Percentiles rank a stretch among this genome's conserved stretches.
phyloP scores from a whole-genome alignment of 2,113 vertebrate genomes.

The Mirounga angustirostris region DNA sequence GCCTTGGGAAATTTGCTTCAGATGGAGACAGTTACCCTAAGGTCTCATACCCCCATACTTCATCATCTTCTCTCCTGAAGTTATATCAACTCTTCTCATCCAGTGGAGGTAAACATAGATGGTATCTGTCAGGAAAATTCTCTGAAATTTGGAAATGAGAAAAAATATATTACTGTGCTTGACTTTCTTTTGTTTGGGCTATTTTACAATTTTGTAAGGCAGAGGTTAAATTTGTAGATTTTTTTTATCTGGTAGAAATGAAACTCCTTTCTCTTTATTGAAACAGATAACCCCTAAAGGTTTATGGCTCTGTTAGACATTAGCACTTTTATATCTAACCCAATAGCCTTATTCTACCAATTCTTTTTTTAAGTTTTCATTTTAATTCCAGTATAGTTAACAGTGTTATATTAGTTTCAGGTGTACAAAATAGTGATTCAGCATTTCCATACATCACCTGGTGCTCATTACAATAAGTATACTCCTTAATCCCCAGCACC shows the following conservation, averaged over 20 bases:
- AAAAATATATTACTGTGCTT: constrained; percentile 36
- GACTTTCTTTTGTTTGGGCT: neutral
- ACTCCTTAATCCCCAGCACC: neutral
- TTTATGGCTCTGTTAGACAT: neutral
- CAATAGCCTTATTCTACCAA: neutral
- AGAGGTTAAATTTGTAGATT: neutral
- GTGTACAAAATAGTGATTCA: neutral
- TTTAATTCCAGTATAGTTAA: neutral
- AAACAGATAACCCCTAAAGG: neutral
- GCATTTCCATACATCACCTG: neutral
- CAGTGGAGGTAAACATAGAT: neutral
- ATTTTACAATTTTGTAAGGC: neutral
- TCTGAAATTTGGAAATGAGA: constrained; percentile 10
- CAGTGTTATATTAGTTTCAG: neutral
- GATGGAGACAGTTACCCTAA: neutral
- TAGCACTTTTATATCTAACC: neutral
- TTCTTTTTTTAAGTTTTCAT: neutral
- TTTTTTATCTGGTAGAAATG: constrained; percentile 37
- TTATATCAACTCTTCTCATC: constrained; percentile 4
- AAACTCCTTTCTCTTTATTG: neutral
- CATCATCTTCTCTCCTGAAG: neutral
- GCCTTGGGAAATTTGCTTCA: constrained; percentile 27
- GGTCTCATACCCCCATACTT: neutral
- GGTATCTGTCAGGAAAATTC: neutral
- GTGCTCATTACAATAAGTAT: neutral